Percentiles rank a stretch among this genome's conserved stretches.
These are phyloP conservation scores for Arenaria interpres DNA, from an alignment of 2,113 vertebrate species.

Conservation along the genomic window DNA sequence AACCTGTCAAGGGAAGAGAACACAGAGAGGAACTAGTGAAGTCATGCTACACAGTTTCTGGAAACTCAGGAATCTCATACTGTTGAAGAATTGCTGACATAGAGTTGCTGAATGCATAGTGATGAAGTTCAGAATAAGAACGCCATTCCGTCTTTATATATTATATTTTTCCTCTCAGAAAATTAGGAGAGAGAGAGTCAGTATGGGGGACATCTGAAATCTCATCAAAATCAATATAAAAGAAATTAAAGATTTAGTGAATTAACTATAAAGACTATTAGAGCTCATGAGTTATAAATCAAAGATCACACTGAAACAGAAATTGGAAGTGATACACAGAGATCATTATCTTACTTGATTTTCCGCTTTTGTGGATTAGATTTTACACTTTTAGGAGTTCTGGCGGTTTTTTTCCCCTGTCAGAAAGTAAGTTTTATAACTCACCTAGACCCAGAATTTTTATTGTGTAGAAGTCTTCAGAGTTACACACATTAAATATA, in stretches of 20 bases:
- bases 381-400: not conserved
- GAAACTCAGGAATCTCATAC: not conserved
- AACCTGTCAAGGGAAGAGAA: not conserved
- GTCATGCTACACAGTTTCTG: not conserved
- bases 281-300: not conserved
- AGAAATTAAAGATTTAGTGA: not conserved
- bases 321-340: not conserved
- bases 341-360: not conserved
- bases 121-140: not conserved
- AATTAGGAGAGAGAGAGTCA: not conserved
- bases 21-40: not conserved
- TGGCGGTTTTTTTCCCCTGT: not conserved
- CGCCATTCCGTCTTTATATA: not conserved
- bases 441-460: not conserved
- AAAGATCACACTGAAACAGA: not conserved
- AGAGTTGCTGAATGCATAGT: constrained; percentile 8
- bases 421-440: not conserved
- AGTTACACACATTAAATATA: not conserved
- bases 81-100: not conserved
- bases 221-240: not conserved
- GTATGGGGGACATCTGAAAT: not conserved
- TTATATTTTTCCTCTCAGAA: constrained; percentile 11
- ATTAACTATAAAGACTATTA: not conserved
- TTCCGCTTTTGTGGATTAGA: not conserved
- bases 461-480: not conserved